Evolutionary conservation across 2,888 invertebrate species (phyloP).

Genomic region (Drosophila putrida): DNA sequence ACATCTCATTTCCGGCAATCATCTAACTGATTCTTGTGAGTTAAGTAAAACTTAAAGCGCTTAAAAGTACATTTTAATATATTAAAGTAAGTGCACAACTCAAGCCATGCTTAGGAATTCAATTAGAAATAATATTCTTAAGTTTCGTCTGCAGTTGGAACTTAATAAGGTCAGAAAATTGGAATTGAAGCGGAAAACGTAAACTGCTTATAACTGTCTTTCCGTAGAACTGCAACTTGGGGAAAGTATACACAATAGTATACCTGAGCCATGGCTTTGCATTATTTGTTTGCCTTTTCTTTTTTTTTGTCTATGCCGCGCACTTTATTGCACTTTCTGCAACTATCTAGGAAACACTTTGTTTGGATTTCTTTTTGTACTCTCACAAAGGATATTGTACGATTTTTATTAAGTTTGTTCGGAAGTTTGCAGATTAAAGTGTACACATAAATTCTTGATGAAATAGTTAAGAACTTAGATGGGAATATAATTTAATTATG

Average conservation of each 20-base stretch:
- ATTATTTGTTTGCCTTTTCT: constrained; percentile 53
- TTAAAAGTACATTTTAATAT: neutral
- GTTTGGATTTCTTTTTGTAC: neutral
- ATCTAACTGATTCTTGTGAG: neutral
- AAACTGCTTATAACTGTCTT: constrained; percentile 15
- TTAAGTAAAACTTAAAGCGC: neutral
- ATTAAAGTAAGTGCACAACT: neutral
- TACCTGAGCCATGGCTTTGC: constrained; percentile 38
- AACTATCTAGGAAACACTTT: neutral
- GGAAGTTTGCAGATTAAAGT: neutral
- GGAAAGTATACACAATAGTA: constrained; percentile 54
- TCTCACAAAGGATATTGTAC: neutral
- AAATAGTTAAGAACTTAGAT: neutral
- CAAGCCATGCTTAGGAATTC: constrained; percentile 4
- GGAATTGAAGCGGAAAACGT: constrained; percentile 1
- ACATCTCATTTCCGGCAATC: constrained; percentile 5
- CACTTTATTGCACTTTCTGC: constrained; percentile 30
- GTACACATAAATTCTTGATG: neutral
- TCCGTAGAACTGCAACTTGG: constrained; percentile 6
- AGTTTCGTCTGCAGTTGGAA: neutral
- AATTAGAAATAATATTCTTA: constrained; percentile 2
- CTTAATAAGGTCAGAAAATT: constrained; percentile 1
- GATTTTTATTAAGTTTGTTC: neutral
- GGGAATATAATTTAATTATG: too few relatives aligned
- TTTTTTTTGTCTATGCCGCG: constrained; percentile 22